Evolutionary conservation across 2,797 vertebrate species (phyloP).

Genomic region (Streptopelia turtur): DNA sequence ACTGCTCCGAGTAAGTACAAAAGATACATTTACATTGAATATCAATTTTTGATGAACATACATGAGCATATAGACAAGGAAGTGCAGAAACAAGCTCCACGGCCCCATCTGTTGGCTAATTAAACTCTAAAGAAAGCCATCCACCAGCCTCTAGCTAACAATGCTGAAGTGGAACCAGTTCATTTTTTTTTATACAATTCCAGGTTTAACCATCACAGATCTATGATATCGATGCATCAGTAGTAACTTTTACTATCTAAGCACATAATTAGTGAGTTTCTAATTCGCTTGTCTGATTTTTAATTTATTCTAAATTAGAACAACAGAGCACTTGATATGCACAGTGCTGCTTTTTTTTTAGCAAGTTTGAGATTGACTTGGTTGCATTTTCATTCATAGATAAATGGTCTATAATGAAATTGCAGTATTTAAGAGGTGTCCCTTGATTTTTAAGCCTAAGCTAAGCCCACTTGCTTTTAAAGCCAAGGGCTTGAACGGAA

Average conservation of each 20-base stretch:
- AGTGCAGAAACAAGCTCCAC: constrained; percentile 21
- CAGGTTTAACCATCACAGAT: background rate
- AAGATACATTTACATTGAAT: background rate
- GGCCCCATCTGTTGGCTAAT: constrained; percentile 61
- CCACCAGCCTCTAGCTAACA: background rate
- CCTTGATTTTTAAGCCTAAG: background rate
- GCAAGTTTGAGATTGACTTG: background rate
- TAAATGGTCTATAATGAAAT: background rate
- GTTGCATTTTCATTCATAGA: background rate
- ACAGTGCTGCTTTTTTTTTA: background rate
- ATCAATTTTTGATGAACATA: background rate
- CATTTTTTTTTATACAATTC: background rate
- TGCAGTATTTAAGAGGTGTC: background rate
- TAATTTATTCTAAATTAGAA: background rate
- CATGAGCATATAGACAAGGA: background rate
- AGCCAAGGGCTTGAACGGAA: background rate
- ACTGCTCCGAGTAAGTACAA: background rate
- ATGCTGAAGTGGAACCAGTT: background rate
- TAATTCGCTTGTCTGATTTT: background rate
- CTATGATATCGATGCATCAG: background rate
- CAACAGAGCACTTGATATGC: background rate
- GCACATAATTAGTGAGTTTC: background rate
- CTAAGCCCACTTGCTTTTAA: background rate
- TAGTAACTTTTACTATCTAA: background rate
- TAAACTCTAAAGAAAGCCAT: background rate